Conservation (phyloP, 37 sponge, comb jelly and placozoan genomes). For the Hexactinellida sp. region DNA sequence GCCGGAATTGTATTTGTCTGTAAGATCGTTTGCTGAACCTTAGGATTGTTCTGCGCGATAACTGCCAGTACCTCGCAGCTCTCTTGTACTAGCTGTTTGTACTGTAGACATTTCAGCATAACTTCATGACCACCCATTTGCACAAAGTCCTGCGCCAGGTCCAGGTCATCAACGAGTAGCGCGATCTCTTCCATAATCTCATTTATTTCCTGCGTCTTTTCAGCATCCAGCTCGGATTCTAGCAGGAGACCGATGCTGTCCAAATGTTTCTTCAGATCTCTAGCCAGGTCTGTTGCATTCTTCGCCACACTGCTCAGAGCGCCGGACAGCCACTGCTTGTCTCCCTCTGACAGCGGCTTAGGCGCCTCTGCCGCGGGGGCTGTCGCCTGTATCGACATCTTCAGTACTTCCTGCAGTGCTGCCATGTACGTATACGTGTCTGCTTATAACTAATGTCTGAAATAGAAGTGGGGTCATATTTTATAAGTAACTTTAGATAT, state of each 20-base stretch:
- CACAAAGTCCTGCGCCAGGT: background rate
- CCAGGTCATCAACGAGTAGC: background rate
- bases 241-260: background rate
- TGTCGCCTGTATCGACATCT: background rate
- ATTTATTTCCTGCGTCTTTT: background rate
- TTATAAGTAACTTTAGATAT: too few species aligned
- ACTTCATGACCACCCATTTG: background rate
- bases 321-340: slow-evolving; percentile 1
- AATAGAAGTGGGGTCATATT: too few species aligned
- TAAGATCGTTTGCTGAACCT: background rate
- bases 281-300: background rate
- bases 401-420: background rate
- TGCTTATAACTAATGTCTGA: too few species aligned
- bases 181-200: background rate
- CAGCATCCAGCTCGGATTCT: background rate
- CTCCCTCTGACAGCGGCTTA: background rate
- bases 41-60: background rate
- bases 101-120: background rate
- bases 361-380: background rate
- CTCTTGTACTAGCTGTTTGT: background rate
- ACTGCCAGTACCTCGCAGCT: background rate
- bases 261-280: background rate
- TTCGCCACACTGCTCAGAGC: background rate
- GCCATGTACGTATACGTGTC: too few species aligned
- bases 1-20: background rate